Conservation (phyloP, 2,797 vertebrate species). For the Cynopterus sphinx region DNA sequence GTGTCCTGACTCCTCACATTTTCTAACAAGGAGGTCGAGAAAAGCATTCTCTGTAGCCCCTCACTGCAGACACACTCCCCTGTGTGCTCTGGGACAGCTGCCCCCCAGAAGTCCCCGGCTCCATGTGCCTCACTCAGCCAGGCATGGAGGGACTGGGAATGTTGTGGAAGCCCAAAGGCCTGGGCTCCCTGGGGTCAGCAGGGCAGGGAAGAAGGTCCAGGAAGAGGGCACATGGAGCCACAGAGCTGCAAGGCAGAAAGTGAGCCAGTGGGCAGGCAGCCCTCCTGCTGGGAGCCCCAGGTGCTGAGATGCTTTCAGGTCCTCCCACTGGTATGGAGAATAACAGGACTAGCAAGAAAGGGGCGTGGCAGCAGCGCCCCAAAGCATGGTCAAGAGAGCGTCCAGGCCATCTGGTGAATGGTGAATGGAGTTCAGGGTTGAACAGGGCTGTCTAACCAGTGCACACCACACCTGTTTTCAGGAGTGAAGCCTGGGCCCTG, state of each 20-base stretch:
- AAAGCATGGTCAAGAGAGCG: too few relatives aligned
- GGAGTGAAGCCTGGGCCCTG: neutral
- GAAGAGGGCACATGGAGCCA: neutral
- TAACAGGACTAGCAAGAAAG: accelerated
- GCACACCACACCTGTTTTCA: accelerated
- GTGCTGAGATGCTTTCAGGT: neutral
- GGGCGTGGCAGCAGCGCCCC: neutral
- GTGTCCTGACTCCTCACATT: neutral
- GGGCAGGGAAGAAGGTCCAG: neutral
- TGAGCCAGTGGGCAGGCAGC: neutral
- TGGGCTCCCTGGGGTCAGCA: neutral
- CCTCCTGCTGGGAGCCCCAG: neutral
- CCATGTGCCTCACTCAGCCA: neutral
- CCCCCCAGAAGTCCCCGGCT: neutral
- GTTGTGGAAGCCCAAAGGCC: neutral
- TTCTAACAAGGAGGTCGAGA: neutral
- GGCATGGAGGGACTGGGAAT: neutral
- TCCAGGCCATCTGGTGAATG: neutral
- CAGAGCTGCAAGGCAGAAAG: neutral
- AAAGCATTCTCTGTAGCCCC: neutral
- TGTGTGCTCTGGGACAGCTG: neutral
- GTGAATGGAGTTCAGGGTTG: neutral
- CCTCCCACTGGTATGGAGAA: neutral
- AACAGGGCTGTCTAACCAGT: neutral
- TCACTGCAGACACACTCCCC: neutral